Conservation (phyloP, 2,888 invertebrate genomes). For the Andrena bicolor region DNA sequence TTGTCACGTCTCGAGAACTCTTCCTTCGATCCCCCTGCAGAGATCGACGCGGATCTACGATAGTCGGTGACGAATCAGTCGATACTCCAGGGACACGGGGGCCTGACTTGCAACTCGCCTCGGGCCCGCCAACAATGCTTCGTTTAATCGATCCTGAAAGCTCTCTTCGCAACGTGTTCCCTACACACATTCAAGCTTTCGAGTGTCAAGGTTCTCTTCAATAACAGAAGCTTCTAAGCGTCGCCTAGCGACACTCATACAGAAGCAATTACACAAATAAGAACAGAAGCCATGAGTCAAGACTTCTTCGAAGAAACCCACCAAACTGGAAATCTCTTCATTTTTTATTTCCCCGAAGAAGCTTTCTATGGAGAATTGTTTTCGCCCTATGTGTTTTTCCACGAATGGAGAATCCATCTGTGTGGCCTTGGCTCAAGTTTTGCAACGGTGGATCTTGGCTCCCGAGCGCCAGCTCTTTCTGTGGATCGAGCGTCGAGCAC, state of each 20-base stretch:
- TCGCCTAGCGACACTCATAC: too few relatives aligned
- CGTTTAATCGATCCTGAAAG: constrained; percentile 43
- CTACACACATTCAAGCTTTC: background rate
- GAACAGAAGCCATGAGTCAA: too few relatives aligned
- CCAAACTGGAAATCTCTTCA: too few relatives aligned
- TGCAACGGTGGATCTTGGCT: constrained; percentile 5
- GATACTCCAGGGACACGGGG: constrained; percentile 53
- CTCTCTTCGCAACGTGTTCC: background rate
- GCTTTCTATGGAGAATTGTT: too few relatives aligned
- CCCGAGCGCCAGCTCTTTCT: background rate
- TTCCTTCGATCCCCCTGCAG: constrained; percentile 42
- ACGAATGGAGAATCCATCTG: too few relatives aligned
- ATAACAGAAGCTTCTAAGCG: too few relatives aligned
- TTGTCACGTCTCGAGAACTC: constrained; percentile 65
- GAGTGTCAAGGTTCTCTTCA: background rate
- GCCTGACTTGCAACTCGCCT: constrained; percentile 63
- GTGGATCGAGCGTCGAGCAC: constrained; percentile 26
- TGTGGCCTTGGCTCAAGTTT: background rate
- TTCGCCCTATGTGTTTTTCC: too few relatives aligned
- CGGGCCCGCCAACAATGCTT: constrained; percentile 14
- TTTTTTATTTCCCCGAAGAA: too few relatives aligned
- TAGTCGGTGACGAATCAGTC: constrained; percentile 65
- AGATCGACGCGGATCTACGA: constrained; percentile 56
- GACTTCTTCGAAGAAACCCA: too few relatives aligned
- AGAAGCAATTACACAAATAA: too few relatives aligned